phyloP scores from a whole-genome alignment of 2,113 vertebrate genomes.

The Nipponia nippon region DNA sequence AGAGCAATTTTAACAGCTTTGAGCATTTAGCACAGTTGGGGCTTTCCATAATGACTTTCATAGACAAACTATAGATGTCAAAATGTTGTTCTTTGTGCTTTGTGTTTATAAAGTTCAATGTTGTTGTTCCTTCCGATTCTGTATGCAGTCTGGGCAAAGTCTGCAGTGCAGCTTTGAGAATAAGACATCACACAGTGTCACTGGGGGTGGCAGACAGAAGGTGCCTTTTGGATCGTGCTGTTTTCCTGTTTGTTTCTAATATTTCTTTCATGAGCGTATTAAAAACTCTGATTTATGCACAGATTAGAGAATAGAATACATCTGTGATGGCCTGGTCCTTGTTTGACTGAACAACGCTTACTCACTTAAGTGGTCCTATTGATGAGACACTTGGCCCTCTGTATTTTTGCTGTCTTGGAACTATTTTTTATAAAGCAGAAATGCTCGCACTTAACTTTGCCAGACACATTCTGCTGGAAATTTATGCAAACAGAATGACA shows the following conservation, averaged over 20 bases:
- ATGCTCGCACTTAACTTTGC: neutral
- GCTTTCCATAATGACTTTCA: conserved; percentile 40
- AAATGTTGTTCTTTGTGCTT: conserved; percentile 54
- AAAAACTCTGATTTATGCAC: neutral
- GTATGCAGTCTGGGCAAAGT: conserved; percentile 24
- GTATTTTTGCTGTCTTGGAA: neutral
- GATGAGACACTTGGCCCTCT: neutral
- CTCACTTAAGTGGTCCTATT: neutral
- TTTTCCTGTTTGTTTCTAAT: conserved; percentile 31
- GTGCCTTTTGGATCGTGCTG: neutral
- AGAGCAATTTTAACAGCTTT: conserved; percentile 45
- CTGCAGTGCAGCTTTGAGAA: conserved; percentile 5
- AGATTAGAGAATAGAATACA: neutral
- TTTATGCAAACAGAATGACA: conserved; percentile 36
- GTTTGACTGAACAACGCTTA: neutral
- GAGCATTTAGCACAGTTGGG: conserved; percentile 21
- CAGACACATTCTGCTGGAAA: conserved; percentile 29
- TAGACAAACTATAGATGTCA: conserved; percentile 41
- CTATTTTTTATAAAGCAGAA: conserved; percentile 24
- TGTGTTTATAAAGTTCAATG: neutral
- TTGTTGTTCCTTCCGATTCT: neutral
- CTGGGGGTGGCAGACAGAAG: conserved; percentile 28
- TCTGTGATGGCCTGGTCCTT: neutral
- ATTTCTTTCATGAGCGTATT: neutral
- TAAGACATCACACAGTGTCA: neutral